Percentiles rank a stretch among this genome's conserved stretches.
These are phyloP conservation scores for Narcine bancroftii DNA, from an alignment of 2,113 vertebrate genomes.

Conservation along the genomic window DNA sequence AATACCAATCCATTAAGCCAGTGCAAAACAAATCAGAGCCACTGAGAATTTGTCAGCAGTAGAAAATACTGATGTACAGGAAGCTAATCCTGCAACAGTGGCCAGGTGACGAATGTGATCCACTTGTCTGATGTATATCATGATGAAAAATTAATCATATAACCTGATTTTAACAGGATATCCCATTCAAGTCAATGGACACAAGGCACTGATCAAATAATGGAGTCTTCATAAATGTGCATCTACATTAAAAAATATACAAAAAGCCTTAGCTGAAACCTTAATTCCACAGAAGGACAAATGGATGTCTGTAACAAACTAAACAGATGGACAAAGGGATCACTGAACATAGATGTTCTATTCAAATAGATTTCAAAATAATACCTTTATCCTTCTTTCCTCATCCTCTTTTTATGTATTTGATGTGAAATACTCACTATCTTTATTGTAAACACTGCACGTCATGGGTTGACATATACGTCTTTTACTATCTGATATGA, in stretches of 20 bases:
- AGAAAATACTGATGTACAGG: neutral
- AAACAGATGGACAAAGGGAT: slow-evolving; percentile 1
- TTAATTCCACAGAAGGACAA: neutral
- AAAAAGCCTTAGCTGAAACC: neutral
- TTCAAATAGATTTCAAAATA: neutral
- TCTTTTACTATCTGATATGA: neutral
- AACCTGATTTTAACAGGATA: neutral
- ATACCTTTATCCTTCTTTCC: too few relatives aligned
- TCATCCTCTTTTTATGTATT: neutral
- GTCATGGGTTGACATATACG: neutral
- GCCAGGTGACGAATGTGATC: too few relatives aligned
- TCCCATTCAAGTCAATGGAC: slow-evolving; percentile 10
- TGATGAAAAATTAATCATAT: slow-evolving; percentile 1
- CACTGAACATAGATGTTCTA: neutral
- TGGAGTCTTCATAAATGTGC: neutral
- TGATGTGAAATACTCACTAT: neutral
- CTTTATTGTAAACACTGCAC: neutral
- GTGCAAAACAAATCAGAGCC: neutral
- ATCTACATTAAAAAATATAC: neutral
- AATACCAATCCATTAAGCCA: neutral
- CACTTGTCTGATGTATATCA: neutral
- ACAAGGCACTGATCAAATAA: neutral
- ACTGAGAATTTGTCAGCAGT: neutral
- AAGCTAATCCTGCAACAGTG: neutral
- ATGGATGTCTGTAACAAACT: neutral